Evolutionary conservation across 2,113 vertebrate genomes (phyloP).

Genomic region (Myotis yumanensis): DNA sequence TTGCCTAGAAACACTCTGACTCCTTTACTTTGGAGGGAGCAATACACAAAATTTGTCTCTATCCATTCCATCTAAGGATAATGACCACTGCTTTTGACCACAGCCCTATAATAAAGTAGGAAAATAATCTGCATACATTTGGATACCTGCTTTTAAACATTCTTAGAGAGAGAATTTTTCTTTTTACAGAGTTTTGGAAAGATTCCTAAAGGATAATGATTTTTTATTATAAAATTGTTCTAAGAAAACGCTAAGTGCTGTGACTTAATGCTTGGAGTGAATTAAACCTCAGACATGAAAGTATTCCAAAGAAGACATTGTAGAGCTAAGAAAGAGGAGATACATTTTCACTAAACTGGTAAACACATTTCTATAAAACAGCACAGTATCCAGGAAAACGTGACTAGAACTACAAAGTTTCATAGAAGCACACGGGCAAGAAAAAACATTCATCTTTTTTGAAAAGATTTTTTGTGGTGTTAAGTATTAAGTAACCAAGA

Average conservation of each 20-base stretch:
- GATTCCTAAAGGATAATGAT: background rate
- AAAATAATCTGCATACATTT: slow-evolving; percentile 35
- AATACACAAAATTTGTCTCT: slow-evolving; percentile 37
- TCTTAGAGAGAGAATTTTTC: background rate
- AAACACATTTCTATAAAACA: background rate
- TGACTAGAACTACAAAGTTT: background rate
- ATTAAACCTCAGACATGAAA: background rate
- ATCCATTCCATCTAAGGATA: slow-evolving; percentile 5
- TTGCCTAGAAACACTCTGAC: slow-evolving; percentile 66
- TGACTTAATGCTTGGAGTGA: background rate
- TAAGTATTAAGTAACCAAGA: slow-evolving; percentile 40
- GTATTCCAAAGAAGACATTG: background rate
- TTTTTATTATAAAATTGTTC: slow-evolving; percentile 26
- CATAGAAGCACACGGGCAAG: background rate
- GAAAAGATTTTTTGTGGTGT: slow-evolving; percentile 17
- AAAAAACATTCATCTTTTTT: background rate
- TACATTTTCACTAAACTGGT: background rate
- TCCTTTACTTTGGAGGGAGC: slow-evolving; percentile 45
- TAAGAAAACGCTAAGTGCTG: background rate
- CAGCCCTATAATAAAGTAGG: background rate
- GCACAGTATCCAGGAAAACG: background rate
- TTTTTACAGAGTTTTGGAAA: slow-evolving; percentile 32
- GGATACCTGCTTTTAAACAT: slow-evolving; percentile 8
- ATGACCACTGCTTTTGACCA: slow-evolving; percentile 25
- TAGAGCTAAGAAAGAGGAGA: background rate